Evolutionary conservation across 2,113 vertebrate genomes (phyloP), one percentile per base, ranked within the genome.

Genomic region (Amphilophus citrinellus): DNA sequence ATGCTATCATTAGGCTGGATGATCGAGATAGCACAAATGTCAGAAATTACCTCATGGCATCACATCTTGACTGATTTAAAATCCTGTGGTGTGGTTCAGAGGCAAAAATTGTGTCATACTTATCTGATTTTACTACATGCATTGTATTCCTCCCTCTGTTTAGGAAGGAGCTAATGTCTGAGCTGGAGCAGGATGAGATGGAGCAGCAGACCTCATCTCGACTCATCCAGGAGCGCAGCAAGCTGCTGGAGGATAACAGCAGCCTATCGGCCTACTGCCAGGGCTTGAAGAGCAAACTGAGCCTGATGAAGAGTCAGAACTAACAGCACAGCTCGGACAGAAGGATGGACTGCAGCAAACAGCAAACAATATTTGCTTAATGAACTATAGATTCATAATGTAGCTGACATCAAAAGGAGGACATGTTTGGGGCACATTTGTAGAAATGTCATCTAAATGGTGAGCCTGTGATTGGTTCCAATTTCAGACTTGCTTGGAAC

Each of bases 151-250:
- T 30, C 24, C 44, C 66, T 82, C 6, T 77, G 14, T 87, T 6
- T 7, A 99, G 98, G 87, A 97, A 98, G 92, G 97, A 98, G 91
- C 95, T 99, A 88, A 96, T 97, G 93, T 97, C 96, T 50, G 98
- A 99, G 95, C 96, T 99, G 94, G 98, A 99, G 96, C 97, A 98
- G 97, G 98, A 99, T 93, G 97, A 99, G 96, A 97, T 97, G 95
- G 98, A 99, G 95, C 97, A 99, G 95, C 98, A 98, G 95, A 97
- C 97, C 44, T 97, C 98, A 32, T 98, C 97, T 62, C 97, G 98
- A 75, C 96, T 98, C 92, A 97, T 98, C 85, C 98, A 99, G 93
- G 98, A 99, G 95, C 97, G 98, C 95, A 97, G 97, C 96, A 98
- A 98, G 95, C 96, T 99, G 89, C 95, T 98, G 94, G 98, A 99